Conservation (phyloP, 2,113 vertebrate genomes). For the Cheirogaleus medius region DNA sequence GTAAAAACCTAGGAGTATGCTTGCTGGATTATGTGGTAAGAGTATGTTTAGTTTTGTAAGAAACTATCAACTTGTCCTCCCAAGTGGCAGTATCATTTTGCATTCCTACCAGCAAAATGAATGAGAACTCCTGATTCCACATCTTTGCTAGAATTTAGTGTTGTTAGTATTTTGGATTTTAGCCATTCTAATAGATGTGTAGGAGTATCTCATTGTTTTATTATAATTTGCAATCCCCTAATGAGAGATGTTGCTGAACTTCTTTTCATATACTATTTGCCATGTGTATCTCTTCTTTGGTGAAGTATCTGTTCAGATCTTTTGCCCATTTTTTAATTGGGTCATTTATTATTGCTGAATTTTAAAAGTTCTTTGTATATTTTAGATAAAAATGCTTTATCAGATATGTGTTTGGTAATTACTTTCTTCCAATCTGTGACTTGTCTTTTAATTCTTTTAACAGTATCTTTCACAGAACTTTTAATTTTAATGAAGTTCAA, state of each 20-base stretch:
- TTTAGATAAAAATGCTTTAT: not conserved
- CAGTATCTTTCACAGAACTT: not conserved
- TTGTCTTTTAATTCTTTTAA: not conserved
- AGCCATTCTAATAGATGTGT: not conserved
- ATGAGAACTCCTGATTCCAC: not conserved
- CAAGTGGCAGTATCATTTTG: not conserved
- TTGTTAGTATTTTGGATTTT: not conserved
- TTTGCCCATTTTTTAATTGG: not conserved
- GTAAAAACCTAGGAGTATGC: not conserved
- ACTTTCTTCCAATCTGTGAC: not conserved
- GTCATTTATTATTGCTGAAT: not conserved
- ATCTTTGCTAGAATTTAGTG: not conserved
- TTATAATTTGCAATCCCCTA: not conserved
- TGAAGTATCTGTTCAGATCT: not conserved
- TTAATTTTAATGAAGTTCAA: not conserved
- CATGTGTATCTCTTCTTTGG: not conserved
- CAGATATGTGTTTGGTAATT: not conserved
- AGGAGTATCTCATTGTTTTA: not conserved
- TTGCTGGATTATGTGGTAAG: not conserved
- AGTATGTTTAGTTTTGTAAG: not conserved
- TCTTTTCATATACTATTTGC: not conserved
- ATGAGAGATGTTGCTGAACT: not conserved
- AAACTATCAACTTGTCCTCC: not conserved
- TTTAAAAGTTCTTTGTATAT: slow-evolving; percentile 5
- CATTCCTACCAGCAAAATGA: not conserved